Percentiles rank a stretch among this genome's conserved stretches.
These are phyloP conservation scores for Gavia stellata DNA, from an alignment of 2,113 vertebrate species.

Conservation along the genomic window DNA sequence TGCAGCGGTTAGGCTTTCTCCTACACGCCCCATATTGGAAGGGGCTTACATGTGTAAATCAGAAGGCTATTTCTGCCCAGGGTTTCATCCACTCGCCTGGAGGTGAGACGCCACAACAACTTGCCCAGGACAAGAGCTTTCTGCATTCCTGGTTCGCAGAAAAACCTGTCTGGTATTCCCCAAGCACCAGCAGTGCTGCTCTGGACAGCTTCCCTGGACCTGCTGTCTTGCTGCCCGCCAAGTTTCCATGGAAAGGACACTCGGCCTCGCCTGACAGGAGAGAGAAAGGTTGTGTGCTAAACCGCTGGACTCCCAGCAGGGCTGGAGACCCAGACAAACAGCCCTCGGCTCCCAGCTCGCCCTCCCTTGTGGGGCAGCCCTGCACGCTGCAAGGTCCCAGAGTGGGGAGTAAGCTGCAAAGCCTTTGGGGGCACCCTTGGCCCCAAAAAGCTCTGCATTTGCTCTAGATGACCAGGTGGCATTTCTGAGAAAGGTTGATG, in stretches of 20 bases:
- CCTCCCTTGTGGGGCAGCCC: not conserved
- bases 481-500: not conserved
- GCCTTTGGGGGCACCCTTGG: not conserved
- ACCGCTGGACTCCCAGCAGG: not conserved
- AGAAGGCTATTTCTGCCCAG: not conserved
- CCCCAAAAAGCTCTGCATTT: not conserved
- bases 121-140: not conserved
- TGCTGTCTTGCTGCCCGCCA: not conserved
- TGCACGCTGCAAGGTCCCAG: not conserved
- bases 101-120: not conserved
- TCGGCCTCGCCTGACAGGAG: not conserved
- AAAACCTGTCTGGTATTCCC: not conserved
- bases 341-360: fast-evolving
- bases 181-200: not conserved
- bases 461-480: not conserved
- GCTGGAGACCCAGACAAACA: not conserved
- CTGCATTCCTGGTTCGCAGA: not conserved
- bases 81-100: not conserved
- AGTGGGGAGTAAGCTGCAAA: not conserved
- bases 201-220: not conserved
- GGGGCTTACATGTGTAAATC: not conserved
- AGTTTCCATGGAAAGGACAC: conserved; percentile 17
- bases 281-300: not conserved
- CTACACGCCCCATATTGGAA: not conserved
- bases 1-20: not conserved